These are phyloP conservation scores for Leptodirus hochenwartii DNA, from an alignment of 2,888 invertebrate species.

Conservation along the genomic window DNA sequence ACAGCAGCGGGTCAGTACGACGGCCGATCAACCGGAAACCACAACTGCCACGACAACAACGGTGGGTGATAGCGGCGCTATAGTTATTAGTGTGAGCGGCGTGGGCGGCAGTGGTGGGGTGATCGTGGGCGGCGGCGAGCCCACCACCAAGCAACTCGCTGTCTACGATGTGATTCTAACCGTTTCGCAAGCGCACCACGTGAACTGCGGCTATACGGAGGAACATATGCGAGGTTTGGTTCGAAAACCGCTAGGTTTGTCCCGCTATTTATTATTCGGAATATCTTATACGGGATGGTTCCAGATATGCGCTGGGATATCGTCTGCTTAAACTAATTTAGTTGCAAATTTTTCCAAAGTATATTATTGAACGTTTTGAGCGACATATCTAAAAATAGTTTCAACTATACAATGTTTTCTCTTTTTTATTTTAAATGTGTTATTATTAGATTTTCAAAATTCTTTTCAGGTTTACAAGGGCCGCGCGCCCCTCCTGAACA, in stretches of 20 bases:
- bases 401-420: no score
- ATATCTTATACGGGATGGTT: no score
- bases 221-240: conserved; percentile 56
- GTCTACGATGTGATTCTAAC: conserved; percentile 64
- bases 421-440: no score
- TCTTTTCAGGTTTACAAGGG: no score
- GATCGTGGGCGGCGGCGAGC: no score
- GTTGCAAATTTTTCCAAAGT: no score
- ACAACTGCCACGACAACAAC: neutral
- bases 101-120: conserved; percentile 14
- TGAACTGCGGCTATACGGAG: conserved; percentile 76
- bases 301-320: no score
- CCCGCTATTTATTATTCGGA: no score
- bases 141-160: conserved; percentile 40
- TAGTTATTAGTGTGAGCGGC: neutral
- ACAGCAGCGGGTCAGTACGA: conserved; percentile 28
- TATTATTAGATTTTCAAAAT: no score
- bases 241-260: conserved; percentile 49
- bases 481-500: no score
- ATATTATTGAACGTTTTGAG: conserved; percentile 24
- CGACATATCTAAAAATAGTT: no score
- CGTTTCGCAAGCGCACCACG: conserved; percentile 70
- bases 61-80: neutral
- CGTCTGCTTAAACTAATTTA: no score
- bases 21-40: conserved; percentile 26